Base-by-base conservation (phyloP, 2,797 vertebrate species). In the Fistularia commersonii region DNA sequence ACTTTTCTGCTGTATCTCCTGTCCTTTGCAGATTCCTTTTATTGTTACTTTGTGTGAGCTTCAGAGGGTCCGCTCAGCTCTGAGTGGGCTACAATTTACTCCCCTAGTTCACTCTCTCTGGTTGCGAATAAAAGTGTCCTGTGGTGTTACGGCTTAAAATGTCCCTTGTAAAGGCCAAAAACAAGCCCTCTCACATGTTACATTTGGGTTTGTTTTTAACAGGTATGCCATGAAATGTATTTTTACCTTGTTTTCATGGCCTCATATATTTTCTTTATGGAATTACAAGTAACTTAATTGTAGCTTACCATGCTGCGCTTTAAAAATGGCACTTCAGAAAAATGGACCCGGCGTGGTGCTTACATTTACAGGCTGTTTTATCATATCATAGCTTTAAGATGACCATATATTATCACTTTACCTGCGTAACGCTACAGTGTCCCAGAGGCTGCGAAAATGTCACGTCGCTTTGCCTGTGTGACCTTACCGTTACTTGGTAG, bases 51-150 rank as follows among this genome's bases (percentile, higher is more conserved):
- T 75, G 69, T 64, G 56, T 48, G 66, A 61, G 57, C 45, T 41
- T 63, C 23, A 23, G 23, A 23, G 2, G 23, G 2, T 23, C 23
- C 4, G 66, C 64, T 57, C 31, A 4, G 70, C 63, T 70, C 54
- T 60, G 54, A 72, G 51, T 11, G 3, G 37, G 62, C 51, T 61
- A 31, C 23, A 39, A 55, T 68, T 47, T 54, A 57, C 55, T 61
- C 56, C 47, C 44, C 7, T 32, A 37, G 4, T 33, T 33, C 45
- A 42, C 48, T 32, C 54, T 42, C 68, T 67, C 45, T 49, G 65
- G 66, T 58, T 61, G 62, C 44, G 46, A 74, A 77, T 80, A 71
- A 86, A 83, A 74, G 64, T 69, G 59, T 69, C 59, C 63, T 9
- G 12, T 10, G 56, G 47, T 61, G 60, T 72, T 64, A 51, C 42